Evolutionary conservation across 2,888 invertebrate species (phyloP).

Genomic region (Drosophila flavopinicola): DNA sequence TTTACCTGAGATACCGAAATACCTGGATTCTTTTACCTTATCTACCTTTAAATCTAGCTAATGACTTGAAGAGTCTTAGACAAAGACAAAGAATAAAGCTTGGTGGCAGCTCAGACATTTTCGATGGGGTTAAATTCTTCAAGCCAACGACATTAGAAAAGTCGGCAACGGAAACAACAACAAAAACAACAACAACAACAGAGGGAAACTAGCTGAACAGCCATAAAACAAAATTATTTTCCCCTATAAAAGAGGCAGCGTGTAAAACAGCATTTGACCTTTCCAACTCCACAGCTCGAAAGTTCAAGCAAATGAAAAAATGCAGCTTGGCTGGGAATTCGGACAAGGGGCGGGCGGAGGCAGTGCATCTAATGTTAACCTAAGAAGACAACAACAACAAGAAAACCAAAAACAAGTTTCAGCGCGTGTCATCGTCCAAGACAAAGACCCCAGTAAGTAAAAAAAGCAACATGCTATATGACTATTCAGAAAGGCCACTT

Average conservation of each 20-base stretch:
- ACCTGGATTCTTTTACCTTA: slow-evolving; percentile 34
- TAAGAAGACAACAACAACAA: slow-evolving; percentile 16
- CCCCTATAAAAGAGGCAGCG: slow-evolving; percentile 46
- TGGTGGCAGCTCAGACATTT: slow-evolving; percentile 29
- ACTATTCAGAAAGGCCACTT: slow-evolving; percentile 73
- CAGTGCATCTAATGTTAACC: slow-evolving; percentile 46
- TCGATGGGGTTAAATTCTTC: slow-evolving; percentile 43
- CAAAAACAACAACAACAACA: slow-evolving; percentile 27
- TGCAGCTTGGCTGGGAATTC: slow-evolving; percentile 53
- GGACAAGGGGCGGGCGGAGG: slow-evolving; percentile 25
- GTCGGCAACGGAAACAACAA: too few relatives aligned
- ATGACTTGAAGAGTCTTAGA: slow-evolving; percentile 55
- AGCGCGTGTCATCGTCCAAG: slow-evolving; percentile 74
- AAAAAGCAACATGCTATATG: slow-evolving; percentile 38
- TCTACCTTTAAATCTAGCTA: slow-evolving; percentile 59
- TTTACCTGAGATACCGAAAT: slow-evolving; percentile 8
- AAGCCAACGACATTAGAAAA: slow-evolving; percentile 44
- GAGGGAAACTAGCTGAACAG: slow-evolving; percentile 32
- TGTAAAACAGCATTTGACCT: slow-evolving; percentile 70
- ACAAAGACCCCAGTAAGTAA: slow-evolving; percentile 66
- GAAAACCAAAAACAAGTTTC: slow-evolving; percentile 64
- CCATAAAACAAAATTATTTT: slow-evolving; percentile 68
- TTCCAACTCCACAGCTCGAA: slow-evolving; percentile 66
- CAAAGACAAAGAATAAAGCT: slow-evolving; percentile 25
- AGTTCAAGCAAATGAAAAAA: slow-evolving; percentile 72